Conservation (phyloP, 2,888 invertebrate species). For the Drosophila bunnanda region DNA sequence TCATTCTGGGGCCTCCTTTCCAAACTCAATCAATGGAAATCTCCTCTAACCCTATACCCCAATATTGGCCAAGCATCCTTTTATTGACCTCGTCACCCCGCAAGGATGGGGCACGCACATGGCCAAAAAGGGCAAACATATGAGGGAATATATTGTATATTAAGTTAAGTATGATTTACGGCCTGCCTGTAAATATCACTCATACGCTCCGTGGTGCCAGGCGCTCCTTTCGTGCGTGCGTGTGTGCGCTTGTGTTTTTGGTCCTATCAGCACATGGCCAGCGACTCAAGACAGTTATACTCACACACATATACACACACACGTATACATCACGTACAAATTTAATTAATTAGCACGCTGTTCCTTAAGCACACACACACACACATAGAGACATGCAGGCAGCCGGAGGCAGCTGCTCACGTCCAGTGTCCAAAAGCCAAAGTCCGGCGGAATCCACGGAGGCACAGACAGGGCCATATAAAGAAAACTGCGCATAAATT, state of each 20-base stretch:
- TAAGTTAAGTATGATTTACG: slow-evolving; percentile 75
- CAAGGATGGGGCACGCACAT: slow-evolving; percentile 29
- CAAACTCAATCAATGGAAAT: slow-evolving; percentile 36
- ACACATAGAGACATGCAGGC: slow-evolving; percentile 5
- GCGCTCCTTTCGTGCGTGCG: slow-evolving; percentile 8
- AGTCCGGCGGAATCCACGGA: slow-evolving; percentile 36
- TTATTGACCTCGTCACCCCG: slow-evolving; percentile 26
- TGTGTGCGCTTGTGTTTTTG: slow-evolving; percentile 37
- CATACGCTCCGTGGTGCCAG: slow-evolving; percentile 45
- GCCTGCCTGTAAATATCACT: slow-evolving; percentile 62
- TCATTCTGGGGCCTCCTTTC: background rate
- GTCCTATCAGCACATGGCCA: slow-evolving; percentile 72
- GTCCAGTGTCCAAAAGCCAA: slow-evolving; percentile 49
- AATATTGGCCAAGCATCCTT: slow-evolving; percentile 20
- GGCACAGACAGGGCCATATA: slow-evolving; percentile 45
- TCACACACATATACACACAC: slow-evolving; percentile 5
- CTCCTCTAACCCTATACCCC: slow-evolving; percentile 5
- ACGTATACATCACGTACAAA: slow-evolving; percentile 67
- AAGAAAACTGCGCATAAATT: slow-evolving; percentile 72
- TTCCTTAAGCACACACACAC: slow-evolving; percentile 62
- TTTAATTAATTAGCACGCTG: slow-evolving; percentile 79
- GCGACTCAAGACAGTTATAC: slow-evolving; percentile 48
- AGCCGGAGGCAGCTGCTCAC: slow-evolving; percentile 49
- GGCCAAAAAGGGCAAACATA: slow-evolving; percentile 40
- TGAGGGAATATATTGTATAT: slow-evolving; percentile 48